Base-by-base conservation (phyloP, 2,888 invertebrate genomes). In the Drosophila glabriapex region DNA sequence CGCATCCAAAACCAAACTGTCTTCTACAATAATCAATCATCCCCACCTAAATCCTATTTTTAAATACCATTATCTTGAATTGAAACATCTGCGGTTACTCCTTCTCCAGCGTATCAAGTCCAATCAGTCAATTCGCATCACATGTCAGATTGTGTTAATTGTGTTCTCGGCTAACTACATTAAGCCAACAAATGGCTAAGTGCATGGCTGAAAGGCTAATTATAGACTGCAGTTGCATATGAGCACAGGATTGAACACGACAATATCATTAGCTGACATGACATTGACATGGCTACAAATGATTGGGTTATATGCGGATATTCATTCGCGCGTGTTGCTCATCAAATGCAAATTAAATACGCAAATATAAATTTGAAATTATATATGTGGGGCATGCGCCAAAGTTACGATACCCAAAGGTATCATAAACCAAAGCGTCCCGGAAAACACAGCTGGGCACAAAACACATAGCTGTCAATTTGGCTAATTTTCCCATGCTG, bases 371-470 rank as follows among this genome's bases (percentile, higher is more conserved):
- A 35, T 43, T 55, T 28, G 35, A 43, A 41, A 64, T 67, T 37
- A 37, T 59, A 76, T 54, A 67, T 61, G 50, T 46, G 54, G 25
- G 46, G 50, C 35, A 35, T 14, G 56, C 22, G 54, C 37, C 61
- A 62, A 60, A 60, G 65, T 87, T 90, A 91, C 80, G 85, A 89
- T 78, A 85, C 87, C 87, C 87, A 63, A 76, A 85, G 91, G 91
- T 79, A 78, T 73, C 74, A 77, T 85, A 86, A 88, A 76, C 59
- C 68, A 80, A 80, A 78, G 76, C 68, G 63, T 59, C 39, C 29
- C 25, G 59, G 64, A 50, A 64, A 65, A 54, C 10, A 16, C 41
- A 41, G n/a, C 56, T 28, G 39, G n/a, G 35, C 19, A 16, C 12
- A 37, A 25, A 9, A 31, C 52, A 29, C 53, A n/a, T 52, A 55